Conservation (phyloP, 2,888 invertebrate species). For the Pyrrhia umbra region DNA sequence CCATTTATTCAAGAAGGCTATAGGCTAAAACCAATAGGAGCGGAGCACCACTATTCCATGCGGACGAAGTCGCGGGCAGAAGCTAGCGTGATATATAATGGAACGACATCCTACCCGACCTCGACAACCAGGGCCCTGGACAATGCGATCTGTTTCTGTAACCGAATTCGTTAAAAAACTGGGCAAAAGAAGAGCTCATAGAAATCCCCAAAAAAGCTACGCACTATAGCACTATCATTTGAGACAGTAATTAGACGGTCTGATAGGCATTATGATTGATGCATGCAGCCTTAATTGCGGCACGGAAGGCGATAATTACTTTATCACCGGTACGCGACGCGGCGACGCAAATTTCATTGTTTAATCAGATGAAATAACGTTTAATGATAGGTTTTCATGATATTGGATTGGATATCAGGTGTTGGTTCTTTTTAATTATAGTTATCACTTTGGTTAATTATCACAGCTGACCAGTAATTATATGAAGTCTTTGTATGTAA, state of each 20-base stretch:
- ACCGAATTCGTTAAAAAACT: too few species aligned
- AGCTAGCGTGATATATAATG: too few species aligned
- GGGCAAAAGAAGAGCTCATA: not conserved
- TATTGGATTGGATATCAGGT: not conserved
- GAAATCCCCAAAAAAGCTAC: not conserved
- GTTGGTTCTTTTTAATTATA: not conserved
- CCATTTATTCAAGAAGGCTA: too few species aligned
- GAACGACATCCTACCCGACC: too few species aligned
- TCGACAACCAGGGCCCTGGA: too few species aligned
- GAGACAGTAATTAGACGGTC: constrained; percentile 43
- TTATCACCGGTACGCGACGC: constrained; percentile 69
- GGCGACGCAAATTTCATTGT: constrained; percentile 46
- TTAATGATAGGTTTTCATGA: constrained; percentile 31
- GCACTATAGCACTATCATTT: constrained; percentile 1
- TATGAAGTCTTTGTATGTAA: not conserved
- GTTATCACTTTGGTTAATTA: not conserved
- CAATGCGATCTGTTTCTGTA: too few species aligned
- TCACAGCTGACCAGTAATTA: not conserved
- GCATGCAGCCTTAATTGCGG: constrained; percentile 66
- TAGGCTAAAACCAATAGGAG: too few species aligned
- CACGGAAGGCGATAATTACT: constrained; percentile 73
- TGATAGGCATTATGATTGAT: constrained; percentile 68
- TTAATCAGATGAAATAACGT: constrained; percentile 49
- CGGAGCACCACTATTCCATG: too few species aligned
- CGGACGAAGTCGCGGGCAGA: too few species aligned